phyloP scores from a whole-genome alignment of 2,113 vertebrate species.

The Stercorarius parasiticus region DNA sequence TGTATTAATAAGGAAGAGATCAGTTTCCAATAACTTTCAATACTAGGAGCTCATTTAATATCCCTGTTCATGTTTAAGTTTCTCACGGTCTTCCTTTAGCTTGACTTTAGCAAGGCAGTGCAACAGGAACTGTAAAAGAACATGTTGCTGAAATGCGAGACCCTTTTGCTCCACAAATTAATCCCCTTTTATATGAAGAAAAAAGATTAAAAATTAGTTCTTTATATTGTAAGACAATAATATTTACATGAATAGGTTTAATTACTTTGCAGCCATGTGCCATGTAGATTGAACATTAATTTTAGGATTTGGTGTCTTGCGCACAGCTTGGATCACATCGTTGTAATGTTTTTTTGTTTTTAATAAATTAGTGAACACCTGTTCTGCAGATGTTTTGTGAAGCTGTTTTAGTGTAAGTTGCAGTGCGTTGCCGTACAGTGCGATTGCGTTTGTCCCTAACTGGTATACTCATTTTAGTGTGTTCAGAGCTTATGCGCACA shows the following conservation, averaged over 20 bases:
- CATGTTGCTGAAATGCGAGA: background rate
- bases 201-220: background rate
- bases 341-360: background rate
- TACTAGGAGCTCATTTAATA: slow-evolving; percentile 62
- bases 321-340: background rate
- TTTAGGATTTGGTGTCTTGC: background rate
- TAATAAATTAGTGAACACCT: background rate
- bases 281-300: accelerated
- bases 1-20: slow-evolving; percentile 84
- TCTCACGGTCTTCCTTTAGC: background rate
- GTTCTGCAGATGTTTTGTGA: background rate
- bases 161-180: slow-evolving; percentile 33
- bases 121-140: slow-evolving; percentile 23
- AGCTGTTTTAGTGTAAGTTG: background rate
- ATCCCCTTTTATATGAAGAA: slow-evolving; percentile 4
- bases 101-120: background rate
- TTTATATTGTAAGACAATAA: background rate
- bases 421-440: background rate
- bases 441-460: background rate
- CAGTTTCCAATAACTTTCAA: slow-evolving; percentile 77
- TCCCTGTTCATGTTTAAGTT: slow-evolving; percentile 29
- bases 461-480: accelerated
- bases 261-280: background rate
- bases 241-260: slow-evolving; percentile 1
- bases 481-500: background rate